Percentiles rank a stretch among this genome's conserved stretches.
Conservation (phyloP, 2,888 invertebrate genomes). For the Prosopocoilus inquinatus region DNA sequence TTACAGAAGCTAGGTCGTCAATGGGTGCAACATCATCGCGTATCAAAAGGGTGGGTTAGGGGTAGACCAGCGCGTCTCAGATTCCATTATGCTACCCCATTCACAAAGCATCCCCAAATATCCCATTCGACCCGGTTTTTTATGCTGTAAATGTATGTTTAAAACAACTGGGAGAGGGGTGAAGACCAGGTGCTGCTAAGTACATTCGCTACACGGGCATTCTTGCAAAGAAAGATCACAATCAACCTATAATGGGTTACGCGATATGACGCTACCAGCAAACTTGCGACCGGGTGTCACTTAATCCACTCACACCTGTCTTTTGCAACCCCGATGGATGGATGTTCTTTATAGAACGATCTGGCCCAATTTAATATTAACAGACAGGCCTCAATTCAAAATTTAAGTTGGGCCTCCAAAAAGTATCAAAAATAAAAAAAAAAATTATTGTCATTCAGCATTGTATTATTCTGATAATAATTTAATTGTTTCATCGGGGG, state of each 20-base stretch:
- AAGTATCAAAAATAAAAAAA: too few species aligned
- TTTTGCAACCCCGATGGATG: conserved; percentile 2
- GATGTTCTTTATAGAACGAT: not conserved
- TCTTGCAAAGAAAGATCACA: conserved; percentile 50
- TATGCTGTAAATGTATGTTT: conserved; percentile 32
- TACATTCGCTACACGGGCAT: conserved; percentile 46
- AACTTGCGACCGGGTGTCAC: conserved; percentile 22
- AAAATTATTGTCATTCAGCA: too few species aligned
- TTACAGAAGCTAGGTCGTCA: conserved; percentile 27
- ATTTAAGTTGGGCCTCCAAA: too few species aligned
- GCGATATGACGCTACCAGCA: conserved; percentile 22
- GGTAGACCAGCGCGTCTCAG: conserved; percentile 49
- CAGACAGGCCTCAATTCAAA: too few species aligned
- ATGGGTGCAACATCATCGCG: conserved; percentile 47
- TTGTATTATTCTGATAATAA: too few species aligned
- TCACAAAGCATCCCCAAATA: conserved; percentile 49
- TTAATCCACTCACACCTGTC: conserved; percentile 30
- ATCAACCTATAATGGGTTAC: conserved; percentile 47
- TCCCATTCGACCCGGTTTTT: conserved; percentile 50
- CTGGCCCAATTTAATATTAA: too few species aligned
- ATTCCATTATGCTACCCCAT: conserved; percentile 51
- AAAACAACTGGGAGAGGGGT: conserved; percentile 47
- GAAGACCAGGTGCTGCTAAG: conserved; percentile 45
- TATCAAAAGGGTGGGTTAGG: conserved; percentile 50
- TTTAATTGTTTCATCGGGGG: too few species aligned